Conservation (phyloP, 2,113 vertebrate genomes). For the Erythrocercus mccallii region DNA sequence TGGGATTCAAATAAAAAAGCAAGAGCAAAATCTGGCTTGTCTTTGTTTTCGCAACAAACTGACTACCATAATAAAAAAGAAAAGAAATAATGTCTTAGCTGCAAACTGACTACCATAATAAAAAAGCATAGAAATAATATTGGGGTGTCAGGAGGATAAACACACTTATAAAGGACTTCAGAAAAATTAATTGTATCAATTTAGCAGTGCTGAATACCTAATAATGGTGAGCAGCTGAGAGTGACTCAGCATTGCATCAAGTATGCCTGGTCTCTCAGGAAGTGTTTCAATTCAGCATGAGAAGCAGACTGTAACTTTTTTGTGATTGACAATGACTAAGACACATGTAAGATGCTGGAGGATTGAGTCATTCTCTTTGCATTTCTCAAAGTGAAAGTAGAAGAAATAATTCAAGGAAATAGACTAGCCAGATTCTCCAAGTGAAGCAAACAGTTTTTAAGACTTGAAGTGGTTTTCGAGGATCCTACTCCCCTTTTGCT, state of each 20-base stretch:
- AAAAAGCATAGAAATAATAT: slow-evolving; percentile 24
- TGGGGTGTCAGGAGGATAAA: slow-evolving; percentile 25
- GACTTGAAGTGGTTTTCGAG: neutral
- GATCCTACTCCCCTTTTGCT: neutral
- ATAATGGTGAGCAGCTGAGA: slow-evolving; percentile 67
- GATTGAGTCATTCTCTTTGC: slow-evolving; percentile 63
- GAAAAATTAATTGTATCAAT: slow-evolving; percentile 67
- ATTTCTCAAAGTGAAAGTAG: slow-evolving; percentile 22
- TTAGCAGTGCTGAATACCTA: slow-evolving; percentile 60
- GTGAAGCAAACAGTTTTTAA: neutral
- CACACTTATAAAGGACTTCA: slow-evolving; percentile 35
- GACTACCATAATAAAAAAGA: slow-evolving; percentile 1
- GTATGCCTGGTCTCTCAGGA: slow-evolving; percentile 49
- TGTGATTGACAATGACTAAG: slow-evolving; percentile 68
- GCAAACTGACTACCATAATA: neutral
- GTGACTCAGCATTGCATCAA: slow-evolving; percentile 66
- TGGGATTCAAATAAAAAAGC: neutral
- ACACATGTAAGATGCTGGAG: slow-evolving; percentile 20
- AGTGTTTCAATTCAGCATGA: slow-evolving; percentile 58
- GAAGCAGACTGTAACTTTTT: slow-evolving; percentile 57
- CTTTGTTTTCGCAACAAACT: slow-evolving; percentile 23
- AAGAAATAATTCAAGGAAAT: slow-evolving; percentile 27
- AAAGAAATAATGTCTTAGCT: slow-evolving; percentile 23
- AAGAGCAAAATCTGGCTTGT: neutral
- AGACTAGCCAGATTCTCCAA: neutral